phyloP scores from a whole-genome alignment of 2,888 invertebrate species.

The Gasteruption jaculator region DNA sequence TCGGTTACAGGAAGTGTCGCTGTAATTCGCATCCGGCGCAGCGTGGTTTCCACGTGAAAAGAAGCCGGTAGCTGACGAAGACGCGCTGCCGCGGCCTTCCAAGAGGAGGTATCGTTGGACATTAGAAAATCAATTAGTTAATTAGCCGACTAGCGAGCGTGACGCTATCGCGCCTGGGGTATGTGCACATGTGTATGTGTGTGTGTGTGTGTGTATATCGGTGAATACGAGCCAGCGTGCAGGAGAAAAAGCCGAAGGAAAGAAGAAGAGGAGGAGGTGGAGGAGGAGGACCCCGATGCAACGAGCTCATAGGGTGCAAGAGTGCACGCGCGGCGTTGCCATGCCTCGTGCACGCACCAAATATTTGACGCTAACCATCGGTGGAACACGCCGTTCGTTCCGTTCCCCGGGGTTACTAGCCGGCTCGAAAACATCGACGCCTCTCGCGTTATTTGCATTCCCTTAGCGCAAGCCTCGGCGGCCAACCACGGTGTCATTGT shows the following conservation, averaged over 20 bases:
- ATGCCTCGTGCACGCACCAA: slow-evolving; percentile 47
- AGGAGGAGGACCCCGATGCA: slow-evolving; percentile 17
- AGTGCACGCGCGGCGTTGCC: slow-evolving; percentile 40
- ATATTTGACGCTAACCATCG: slow-evolving; percentile 51
- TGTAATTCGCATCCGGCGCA: too few species aligned
- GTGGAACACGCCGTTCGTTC: slow-evolving; percentile 42
- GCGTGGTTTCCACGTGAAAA: too few species aligned
- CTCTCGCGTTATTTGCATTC: slow-evolving; percentile 48
- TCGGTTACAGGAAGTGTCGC: too few species aligned
- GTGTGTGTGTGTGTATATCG: too few species aligned
- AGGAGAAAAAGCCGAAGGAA: slow-evolving; percentile 9
- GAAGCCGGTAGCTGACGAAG: too few species aligned
- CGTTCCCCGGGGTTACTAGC: slow-evolving; percentile 42
- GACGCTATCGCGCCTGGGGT: slow-evolving; percentile 33
- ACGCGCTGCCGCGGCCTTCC: slow-evolving; percentile 13
- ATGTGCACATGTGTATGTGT: slow-evolving; percentile 16
- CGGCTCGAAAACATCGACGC: slow-evolving; percentile 48
- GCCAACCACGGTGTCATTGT: slow-evolving; percentile 11
- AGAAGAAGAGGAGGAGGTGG: not conserved
- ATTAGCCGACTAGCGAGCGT: slow-evolving; percentile 42
- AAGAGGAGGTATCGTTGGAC: slow-evolving; percentile 22
- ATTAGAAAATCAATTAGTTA: slow-evolving; percentile 43
- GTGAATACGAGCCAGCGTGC: too few species aligned
- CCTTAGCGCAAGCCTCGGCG: slow-evolving; percentile 36
- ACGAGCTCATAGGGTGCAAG: too few species aligned